phyloP scores from a whole-genome alignment of 2,888 invertebrate genomes.

The Ceraclea dissimilis region DNA sequence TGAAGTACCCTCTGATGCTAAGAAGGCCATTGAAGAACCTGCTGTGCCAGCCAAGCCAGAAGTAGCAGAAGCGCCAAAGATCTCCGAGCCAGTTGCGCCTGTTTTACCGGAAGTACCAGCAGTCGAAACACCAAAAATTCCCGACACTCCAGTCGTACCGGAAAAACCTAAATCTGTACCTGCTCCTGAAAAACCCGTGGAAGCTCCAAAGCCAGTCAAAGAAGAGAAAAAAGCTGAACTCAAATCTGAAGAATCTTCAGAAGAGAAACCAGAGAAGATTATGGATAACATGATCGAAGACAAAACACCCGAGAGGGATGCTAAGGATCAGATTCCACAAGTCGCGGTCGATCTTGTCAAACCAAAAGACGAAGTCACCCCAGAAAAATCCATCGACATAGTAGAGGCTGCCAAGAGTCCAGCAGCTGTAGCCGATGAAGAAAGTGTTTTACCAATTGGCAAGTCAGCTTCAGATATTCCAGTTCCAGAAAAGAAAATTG shows the following conservation, averaged over 20 bases:
- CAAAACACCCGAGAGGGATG: constrained; percentile 21
- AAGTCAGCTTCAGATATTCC: constrained; percentile 31
- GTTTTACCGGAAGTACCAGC: constrained; percentile 20
- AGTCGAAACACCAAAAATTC: constrained; percentile 20
- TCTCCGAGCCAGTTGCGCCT: constrained; percentile 15
- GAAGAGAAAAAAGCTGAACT: constrained; percentile 27
- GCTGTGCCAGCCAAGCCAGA: constrained; percentile 10
- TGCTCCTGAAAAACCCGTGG: constrained; percentile 27
- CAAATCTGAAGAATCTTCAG: constrained; percentile 22
- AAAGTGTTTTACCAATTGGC: constrained; percentile 7
- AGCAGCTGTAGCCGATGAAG: constrained; percentile 38
- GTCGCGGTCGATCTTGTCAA: constrained; percentile 22
- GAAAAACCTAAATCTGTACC: constrained; percentile 27
- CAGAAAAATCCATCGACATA: constrained; percentile 33
- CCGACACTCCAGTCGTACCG: constrained; percentile 27
- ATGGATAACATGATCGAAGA: constrained; percentile 28
- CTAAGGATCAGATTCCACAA: constrained; percentile 22
- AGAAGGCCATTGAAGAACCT: neutral
- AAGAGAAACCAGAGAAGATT: constrained; percentile 19
- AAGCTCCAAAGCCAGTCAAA: constrained; percentile 28
- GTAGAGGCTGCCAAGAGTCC: constrained; percentile 35
- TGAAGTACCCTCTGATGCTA: constrained; percentile 27
- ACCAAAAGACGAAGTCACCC: constrained; percentile 27
- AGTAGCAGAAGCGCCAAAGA: constrained; percentile 22
- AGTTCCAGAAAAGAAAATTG: constrained; percentile 36